phyloP scores from a whole-genome alignment of 1,140 invertebrate species.

The Nasonia giraulti region DNA sequence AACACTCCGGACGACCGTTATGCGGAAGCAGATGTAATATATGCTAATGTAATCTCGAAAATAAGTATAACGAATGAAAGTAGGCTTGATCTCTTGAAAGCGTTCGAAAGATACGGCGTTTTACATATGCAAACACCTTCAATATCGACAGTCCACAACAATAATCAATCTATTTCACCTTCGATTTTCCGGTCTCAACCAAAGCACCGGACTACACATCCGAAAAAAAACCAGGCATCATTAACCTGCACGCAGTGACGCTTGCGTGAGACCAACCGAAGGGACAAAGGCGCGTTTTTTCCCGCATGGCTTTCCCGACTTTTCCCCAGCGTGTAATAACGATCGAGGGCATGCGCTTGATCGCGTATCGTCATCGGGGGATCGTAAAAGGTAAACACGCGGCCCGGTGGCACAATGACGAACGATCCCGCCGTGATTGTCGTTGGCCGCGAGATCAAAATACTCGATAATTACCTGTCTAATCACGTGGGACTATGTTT shows the following conservation, averaged over 20 bases:
- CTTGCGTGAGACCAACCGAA: not conserved
- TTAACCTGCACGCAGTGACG: not conserved
- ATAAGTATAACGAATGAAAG: not conserved
- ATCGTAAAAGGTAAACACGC: constrained; percentile 30
- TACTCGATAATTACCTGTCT: constrained; percentile 41
- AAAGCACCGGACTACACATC: not conserved
- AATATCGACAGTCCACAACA: not conserved
- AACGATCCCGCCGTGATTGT: constrained; percentile 16
- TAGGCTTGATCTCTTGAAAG: not conserved
- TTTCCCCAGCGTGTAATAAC: constrained; percentile 23
- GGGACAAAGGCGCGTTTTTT: not conserved
- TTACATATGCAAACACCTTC: not conserved
- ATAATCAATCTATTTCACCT: not conserved
- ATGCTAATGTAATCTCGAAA: not conserved
- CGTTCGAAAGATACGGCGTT: not conserved
- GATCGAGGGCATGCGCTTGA: not conserved
- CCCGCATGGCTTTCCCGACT: constrained; percentile 8
- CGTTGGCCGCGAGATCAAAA: constrained; percentile 35
- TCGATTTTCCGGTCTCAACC: too few species aligned
- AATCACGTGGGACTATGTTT: constrained; percentile 23
- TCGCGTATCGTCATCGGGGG: not conserved
- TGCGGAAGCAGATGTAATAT: not conserved
- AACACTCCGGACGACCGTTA: not conserved
- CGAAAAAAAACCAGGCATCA: not conserved
- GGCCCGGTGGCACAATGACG: not conserved